Conservation (phyloP, 2,113 vertebrate genomes). For the Mohoua ochrocephala region DNA sequence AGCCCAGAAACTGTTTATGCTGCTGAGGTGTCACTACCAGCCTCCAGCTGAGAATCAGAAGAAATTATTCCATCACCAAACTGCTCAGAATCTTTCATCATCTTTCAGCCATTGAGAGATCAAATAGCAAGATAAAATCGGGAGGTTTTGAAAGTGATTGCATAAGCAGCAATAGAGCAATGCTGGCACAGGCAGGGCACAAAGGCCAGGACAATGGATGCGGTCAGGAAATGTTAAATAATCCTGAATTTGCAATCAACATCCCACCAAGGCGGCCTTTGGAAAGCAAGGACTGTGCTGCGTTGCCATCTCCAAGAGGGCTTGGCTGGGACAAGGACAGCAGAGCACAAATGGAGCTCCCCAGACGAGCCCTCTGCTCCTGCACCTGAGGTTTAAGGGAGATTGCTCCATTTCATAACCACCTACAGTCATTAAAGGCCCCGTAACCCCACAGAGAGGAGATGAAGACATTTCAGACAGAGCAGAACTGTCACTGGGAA, state of each 20-base stretch:
- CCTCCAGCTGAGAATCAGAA: background rate
- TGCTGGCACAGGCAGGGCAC: background rate
- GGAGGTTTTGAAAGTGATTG: conserved; percentile 47
- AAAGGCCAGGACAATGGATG: background rate
- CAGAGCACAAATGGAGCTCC: background rate
- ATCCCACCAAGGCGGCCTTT: background rate
- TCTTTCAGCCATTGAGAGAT: background rate
- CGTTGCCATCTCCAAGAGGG: background rate
- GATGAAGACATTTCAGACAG: background rate
- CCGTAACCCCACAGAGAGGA: background rate
- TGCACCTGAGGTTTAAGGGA: background rate
- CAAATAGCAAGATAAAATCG: conserved; percentile 50
- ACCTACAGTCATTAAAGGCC: background rate
- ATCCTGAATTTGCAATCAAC: background rate
- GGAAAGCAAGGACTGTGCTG: background rate
- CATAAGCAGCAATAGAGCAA: conserved; percentile 14
- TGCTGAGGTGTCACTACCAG: background rate
- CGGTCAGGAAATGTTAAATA: background rate
- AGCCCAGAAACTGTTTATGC: background rate
- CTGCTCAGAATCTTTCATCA: conserved; percentile 16
- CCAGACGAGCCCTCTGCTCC: background rate
- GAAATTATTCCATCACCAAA: background rate
- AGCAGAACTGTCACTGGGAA: background rate
- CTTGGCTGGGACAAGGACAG: background rate
- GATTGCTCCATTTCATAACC: background rate